Base-by-base conservation (phyloP, 2,888 invertebrate species). In the Cephus sareptanus region DNA sequence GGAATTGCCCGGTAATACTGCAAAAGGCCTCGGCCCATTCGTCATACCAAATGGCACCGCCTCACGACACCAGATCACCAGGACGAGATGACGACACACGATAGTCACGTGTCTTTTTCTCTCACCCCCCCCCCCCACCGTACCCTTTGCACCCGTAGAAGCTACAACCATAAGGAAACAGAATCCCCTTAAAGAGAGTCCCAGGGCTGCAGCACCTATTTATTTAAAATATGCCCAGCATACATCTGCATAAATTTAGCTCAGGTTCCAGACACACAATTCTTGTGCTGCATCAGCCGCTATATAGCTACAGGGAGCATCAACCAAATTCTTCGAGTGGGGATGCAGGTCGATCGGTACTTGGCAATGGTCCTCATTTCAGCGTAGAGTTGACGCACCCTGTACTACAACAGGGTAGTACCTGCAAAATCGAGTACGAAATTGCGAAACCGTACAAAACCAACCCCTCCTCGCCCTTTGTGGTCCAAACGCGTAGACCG, bases 141-240 rank as follows among this genome's bases (percentile, higher is more conserved):
- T 69, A 15, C 23, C 35, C 6, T 0, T 15, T 15, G 2, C 40
- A 40, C 40, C 4, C 15, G 4, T 40, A 15, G 0, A 15, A 40
- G 15, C 40, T 40, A 40, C 15, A 15, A 1, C 40, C 40, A 40
- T 6, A 40, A 40, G 15, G 40, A 40, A 11, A 69, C 1, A 76
- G 1, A 13, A 73, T 34, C 15, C 33, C 34, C 34, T 30, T 4
- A 34, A 73, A 76, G 81, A 78, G 76, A 80, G 77, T 81, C 80
- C 80, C 79, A 69, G 75, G 80, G 83, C 12, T 12, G 82, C 69
- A 81, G 83, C 81, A 84, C 87, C 90, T 90, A 90, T 91, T 91
- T 91, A 91, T 91, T 91, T 91, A 90, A 90, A 91, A 91, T 90
- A 91, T 91, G 89, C 90, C 87, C 83, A 86, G 91, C 91, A 91